Evolutionary conservation across 92 coral and sea anemone species (phyloP), one percentile per base, ranked within the genome.

Genomic region (Phymanthus crucifer): DNA sequence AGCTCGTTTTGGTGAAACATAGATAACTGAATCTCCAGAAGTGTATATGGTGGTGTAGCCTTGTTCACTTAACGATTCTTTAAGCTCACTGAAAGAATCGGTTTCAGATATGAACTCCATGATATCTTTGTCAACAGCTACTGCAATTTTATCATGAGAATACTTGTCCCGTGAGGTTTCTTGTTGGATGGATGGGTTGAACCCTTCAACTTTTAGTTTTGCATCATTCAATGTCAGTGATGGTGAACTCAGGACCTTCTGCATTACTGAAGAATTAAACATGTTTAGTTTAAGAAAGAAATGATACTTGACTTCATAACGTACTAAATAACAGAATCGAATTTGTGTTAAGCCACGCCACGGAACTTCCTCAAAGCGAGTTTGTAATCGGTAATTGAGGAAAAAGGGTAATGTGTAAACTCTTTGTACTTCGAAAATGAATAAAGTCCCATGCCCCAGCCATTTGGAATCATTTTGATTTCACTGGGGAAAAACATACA

Each of bases 41-140:
- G 45, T 64, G 38, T 77, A 38, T 5, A 24, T 61, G 31, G 65
- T 29, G 19, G 35, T 75, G 68, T 40, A 83, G 8, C 61, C 69
- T 16, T 36, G 72, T 0, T 6, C 80, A 35, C 70, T 70, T n/a
- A 93, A 82, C 19, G 85, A 45, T 5, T 72, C 56, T 40, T 76
- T 84, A 0, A 90, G 61, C 32, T 90, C 74, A 45, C 56, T 81
- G n/a, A 50, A 43, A 37, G 70, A 70, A 10, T 35, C 34, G 24
- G 89, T 71, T 11, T 74, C 38, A 35, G 70, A 81, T 38, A 90
- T 67, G 83, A 72, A 87, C 64, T 83, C 87, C 97, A 93, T 93
- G 26, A 84, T 77, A 48, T 90, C 90, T 38, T 83, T 35, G 69
- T 93, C 94, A 5, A 93, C 97, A 50, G 40, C 87, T 72, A 88